These are phyloP conservation scores for Ylistrum balloti DNA, from an alignment of 1,140 invertebrate species.

Conservation along the genomic window DNA sequence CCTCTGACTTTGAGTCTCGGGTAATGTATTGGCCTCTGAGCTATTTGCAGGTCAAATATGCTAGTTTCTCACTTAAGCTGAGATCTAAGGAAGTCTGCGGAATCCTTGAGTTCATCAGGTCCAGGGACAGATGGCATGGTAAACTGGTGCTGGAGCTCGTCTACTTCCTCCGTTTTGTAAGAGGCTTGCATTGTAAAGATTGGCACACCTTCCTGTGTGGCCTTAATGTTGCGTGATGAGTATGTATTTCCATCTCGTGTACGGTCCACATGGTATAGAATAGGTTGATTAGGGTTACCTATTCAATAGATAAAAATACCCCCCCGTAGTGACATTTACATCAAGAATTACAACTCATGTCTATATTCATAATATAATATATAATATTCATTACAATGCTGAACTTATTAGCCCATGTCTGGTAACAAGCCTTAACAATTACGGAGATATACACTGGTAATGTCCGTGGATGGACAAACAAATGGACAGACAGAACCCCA, in stretches of 20 bases:
- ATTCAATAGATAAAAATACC: slow-evolving; percentile 34
- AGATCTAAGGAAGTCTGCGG: slow-evolving; percentile 49
- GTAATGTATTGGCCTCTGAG: too few species aligned
- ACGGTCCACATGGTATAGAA: slow-evolving; percentile 80
- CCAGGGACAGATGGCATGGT: slow-evolving; percentile 57
- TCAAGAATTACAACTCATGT: too few species aligned
- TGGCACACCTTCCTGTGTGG: slow-evolving; percentile 77
- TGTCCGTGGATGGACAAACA: too few species aligned
- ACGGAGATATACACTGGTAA: too few species aligned
- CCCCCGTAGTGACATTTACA: too few species aligned
- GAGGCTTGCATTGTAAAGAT: slow-evolving; percentile 81
- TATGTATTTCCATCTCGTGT: slow-evolving; percentile 81
- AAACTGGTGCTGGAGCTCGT: slow-evolving; percentile 56
- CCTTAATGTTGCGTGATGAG: slow-evolving; percentile 79
- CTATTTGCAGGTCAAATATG: too few species aligned
- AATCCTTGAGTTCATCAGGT: slow-evolving; percentile 56
- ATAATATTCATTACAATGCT: too few species aligned
- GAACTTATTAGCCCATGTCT: too few species aligned
- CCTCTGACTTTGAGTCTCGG: too few species aligned
- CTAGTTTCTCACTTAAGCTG: slow-evolving; percentile 43
- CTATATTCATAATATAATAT: too few species aligned
- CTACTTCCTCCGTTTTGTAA: slow-evolving; percentile 78
- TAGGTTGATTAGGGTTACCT: slow-evolving; percentile 79
- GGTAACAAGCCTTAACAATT: too few species aligned
- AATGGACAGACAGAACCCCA: too few species aligned